A percentile compares a stretch with the other conserved stretches of the same genome.
phyloP scores from a whole-genome alignment of 2,113 vertebrate genomes.

The Archilochus colubris region DNA sequence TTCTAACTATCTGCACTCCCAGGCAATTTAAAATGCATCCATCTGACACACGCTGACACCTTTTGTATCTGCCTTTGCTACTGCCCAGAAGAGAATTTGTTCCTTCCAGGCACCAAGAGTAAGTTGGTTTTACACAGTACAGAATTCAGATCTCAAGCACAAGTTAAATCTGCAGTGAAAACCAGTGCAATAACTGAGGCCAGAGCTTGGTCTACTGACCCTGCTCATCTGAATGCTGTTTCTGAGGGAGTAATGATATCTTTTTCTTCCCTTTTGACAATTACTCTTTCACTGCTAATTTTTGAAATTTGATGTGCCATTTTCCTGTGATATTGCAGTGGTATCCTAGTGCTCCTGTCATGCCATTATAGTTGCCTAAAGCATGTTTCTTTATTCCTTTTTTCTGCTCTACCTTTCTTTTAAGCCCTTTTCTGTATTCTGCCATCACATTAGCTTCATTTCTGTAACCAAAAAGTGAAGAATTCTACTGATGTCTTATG shows the following conservation, averaged over 20 bases:
- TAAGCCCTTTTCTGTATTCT: slow-evolving; percentile 9
- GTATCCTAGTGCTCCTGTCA: slow-evolving; percentile 36
- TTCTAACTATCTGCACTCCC: not conserved
- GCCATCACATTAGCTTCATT: slow-evolving; percentile 41
- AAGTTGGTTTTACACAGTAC: slow-evolving; percentile 9
- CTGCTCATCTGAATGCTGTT: slow-evolving; percentile 41
- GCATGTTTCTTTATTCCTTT: slow-evolving; percentile 27
- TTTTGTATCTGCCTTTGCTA: not conserved
- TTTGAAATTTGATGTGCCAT: slow-evolving; percentile 22
- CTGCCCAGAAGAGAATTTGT: not conserved
- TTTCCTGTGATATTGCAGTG: slow-evolving; percentile 17
- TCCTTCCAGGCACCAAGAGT: not conserved
- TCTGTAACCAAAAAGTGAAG: slow-evolving; percentile 44
- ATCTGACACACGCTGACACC: not conserved
- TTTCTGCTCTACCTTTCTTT: slow-evolving; percentile 30
- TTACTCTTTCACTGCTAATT: slow-evolving; percentile 52
- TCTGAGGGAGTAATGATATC: slow-evolving; percentile 18
- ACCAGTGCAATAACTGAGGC: slow-evolving; percentile 7
- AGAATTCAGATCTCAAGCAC: not conserved
- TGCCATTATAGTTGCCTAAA: slow-evolving; percentile 36
- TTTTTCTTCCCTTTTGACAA: slow-evolving; percentile 44
- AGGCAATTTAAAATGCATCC: not conserved
- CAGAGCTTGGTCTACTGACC: slow-evolving; percentile 31
- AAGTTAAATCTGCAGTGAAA: slow-evolving; percentile 25
- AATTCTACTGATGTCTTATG: slow-evolving; percentile 16